Conservation (phyloP, 2,888 invertebrate species). For the Meiosimyza platycephala region DNA sequence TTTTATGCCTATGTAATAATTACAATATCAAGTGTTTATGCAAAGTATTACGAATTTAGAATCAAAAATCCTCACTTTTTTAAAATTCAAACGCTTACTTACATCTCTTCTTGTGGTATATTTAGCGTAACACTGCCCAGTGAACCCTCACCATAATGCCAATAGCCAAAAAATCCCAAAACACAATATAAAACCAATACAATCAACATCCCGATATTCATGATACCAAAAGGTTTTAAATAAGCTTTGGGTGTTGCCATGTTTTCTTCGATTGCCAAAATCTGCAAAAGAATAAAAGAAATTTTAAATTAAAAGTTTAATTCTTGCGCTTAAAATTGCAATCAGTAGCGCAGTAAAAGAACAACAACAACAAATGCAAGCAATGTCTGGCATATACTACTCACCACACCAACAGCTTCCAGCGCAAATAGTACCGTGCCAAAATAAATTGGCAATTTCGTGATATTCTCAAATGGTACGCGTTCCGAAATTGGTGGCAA, state of each 20-base stretch:
- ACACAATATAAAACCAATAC: conserved; percentile 86
- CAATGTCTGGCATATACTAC: conserved; percentile 60
- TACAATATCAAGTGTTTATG: too few species aligned
- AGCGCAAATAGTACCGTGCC: conserved; percentile 94
- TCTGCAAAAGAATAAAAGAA: conserved; percentile 69
- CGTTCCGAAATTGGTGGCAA: conserved; percentile 69
- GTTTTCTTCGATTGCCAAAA: conserved; percentile 95
- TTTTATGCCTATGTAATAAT: background rate
- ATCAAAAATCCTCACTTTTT: background rate
- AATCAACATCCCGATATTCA: conserved; percentile 90
- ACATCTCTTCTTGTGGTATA: conserved; percentile 79
- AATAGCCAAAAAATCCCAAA: conserved; percentile 93
- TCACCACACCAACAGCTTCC: conserved; percentile 86
- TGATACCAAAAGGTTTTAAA: conserved; percentile 88
- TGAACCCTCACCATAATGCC: conserved; percentile 83
- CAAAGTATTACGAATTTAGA: too few species aligned
- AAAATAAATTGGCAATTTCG: conserved; percentile 84
- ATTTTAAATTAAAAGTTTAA: too few species aligned
- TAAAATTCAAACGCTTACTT: conserved; percentile 64
- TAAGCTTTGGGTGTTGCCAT: conserved; percentile 93
- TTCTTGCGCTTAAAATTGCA: background rate
- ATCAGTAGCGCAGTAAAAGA: background rate
- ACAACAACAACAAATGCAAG: conserved; percentile 18
- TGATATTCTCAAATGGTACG: conserved; percentile 67
- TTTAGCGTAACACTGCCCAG: conserved; percentile 90